Conservation (phyloP, 2,888 invertebrate species). For the Brassicogethes aeneus region DNA sequence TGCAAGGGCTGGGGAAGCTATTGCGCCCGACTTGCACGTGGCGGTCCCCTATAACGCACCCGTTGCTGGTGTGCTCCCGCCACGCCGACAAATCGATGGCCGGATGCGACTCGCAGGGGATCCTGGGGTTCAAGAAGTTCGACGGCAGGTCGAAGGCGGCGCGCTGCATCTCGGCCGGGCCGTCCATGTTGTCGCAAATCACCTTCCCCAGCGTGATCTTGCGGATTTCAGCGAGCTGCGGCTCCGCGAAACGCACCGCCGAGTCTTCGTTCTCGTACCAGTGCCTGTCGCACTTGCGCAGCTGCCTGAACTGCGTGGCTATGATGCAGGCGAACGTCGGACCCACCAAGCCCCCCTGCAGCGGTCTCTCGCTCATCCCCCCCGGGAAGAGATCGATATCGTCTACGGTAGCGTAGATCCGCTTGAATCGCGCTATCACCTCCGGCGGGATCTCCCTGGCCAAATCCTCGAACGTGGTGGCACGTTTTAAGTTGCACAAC, state of each 20-base stretch:
- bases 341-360: conserved; percentile 86
- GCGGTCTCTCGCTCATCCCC: conserved; percentile 79
- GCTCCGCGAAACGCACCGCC: conserved; percentile 70
- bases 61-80: conserved; percentile 67
- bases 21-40: conserved; percentile 73
- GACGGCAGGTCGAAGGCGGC: conserved; percentile 86
- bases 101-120: conserved; percentile 75
- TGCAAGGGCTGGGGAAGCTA: conserved; percentile 84
- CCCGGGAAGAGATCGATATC: conserved; percentile 96
- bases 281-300: conserved; percentile 89
- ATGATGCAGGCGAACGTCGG: conserved; percentile 94
- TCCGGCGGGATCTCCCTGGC: conserved; percentile 79
- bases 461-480: conserved; percentile 77
- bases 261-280: conserved; percentile 90
- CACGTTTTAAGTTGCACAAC: conserved; percentile 80
- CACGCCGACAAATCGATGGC: conserved; percentile 74
- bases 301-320: conserved; percentile 84
- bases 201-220: conserved; percentile 79
- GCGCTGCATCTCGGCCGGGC: conserved; percentile 76
- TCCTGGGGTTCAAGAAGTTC: conserved; percentile 82
- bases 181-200: conserved; percentile 84
- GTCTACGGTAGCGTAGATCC: conserved; percentile 81
- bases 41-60: conserved; percentile 73
- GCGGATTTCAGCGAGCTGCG: conserved; percentile 79
- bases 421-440: conserved; percentile 67